Conservation (phyloP, 2,797 vertebrate species). For the Psittacula derbiana region DNA sequence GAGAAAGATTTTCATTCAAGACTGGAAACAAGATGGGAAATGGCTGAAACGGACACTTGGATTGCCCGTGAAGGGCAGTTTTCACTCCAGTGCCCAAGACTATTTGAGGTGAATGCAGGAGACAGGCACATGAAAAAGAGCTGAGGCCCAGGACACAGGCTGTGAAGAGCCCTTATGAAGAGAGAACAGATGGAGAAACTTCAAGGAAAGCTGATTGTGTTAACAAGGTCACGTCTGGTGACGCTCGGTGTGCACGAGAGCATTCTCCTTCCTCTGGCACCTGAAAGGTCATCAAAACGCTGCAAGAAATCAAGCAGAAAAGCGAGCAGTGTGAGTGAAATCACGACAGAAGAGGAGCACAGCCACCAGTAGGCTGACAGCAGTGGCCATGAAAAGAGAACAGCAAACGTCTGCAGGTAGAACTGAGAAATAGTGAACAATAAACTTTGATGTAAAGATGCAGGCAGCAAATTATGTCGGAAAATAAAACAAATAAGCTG, state of each 20-base stretch:
- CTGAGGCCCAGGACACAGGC: background rate
- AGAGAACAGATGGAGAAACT: background rate
- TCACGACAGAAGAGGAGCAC: background rate
- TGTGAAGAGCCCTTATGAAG: background rate
- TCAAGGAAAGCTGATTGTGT: background rate
- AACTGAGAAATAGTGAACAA: background rate
- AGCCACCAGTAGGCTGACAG: background rate
- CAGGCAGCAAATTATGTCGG: background rate
- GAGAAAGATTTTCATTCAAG: background rate
- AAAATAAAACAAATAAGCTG: constrained; percentile 16
- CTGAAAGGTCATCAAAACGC: background rate
- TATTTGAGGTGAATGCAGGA: background rate
- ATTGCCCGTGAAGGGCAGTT: background rate
- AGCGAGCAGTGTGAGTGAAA: background rate
- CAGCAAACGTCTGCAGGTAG: background rate
- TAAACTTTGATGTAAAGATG: background rate
- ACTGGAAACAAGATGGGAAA: background rate
- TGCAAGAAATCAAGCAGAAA: background rate
- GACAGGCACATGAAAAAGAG: background rate
- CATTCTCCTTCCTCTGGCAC: background rate
- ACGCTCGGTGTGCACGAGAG: background rate
- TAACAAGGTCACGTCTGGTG: background rate
- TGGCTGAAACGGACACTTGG: background rate
- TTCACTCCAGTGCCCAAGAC: background rate
- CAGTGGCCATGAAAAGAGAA: background rate